Percentiles rank a stretch among this genome's conserved stretches.
Conservation (phyloP, 2,113 vertebrate genomes). For the Forbesichthys agassizii region DNA sequence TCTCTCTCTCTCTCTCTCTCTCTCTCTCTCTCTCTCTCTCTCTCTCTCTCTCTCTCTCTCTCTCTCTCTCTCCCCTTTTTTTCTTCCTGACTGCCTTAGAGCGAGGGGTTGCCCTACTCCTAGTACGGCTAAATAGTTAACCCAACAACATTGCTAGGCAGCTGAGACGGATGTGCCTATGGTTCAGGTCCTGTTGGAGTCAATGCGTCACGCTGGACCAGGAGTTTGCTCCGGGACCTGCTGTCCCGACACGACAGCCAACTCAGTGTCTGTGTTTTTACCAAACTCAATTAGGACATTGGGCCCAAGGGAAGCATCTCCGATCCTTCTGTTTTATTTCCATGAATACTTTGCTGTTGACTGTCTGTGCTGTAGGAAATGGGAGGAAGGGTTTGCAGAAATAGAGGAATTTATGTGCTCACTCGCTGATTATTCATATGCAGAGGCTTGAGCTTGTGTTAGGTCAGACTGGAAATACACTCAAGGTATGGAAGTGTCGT, state of each 20-base stretch:
- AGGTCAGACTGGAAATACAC: not conserved
- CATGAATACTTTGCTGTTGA: slow-evolving; percentile 1
- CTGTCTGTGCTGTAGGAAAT: not conserved
- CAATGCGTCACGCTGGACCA: slow-evolving; percentile 18
- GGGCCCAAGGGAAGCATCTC: slow-evolving; percentile 9
- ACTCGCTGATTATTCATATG: slow-evolving; percentile 23
- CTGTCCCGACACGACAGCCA: slow-evolving; percentile 9
- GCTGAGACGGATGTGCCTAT: slow-evolving; percentile 2
- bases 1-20: not conserved
- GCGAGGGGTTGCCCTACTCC: slow-evolving; percentile 19
- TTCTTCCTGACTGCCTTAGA: not conserved
- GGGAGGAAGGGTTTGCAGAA: not conserved
- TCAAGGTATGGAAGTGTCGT: slow-evolving; percentile 19
- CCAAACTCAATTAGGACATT: slow-evolving; percentile 24
- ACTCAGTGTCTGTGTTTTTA: slow-evolving; percentile 25
- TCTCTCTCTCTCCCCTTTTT: not conserved
- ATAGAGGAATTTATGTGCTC: slow-evolving; percentile 11
- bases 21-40: slow-evolving; percentile 1
- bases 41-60: slow-evolving; percentile 1
- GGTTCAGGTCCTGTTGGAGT: slow-evolving; percentile 1
- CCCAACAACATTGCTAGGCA: slow-evolving; percentile 29
- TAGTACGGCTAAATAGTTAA: slow-evolving; percentile 20
- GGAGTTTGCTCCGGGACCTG: not conserved
- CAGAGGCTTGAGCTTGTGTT: slow-evolving; percentile 16
- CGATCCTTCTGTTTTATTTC: slow-evolving; percentile 23